Base-by-base conservation (phyloP, 1,140 invertebrate species). In the Globodera ellingtonae region DNA sequence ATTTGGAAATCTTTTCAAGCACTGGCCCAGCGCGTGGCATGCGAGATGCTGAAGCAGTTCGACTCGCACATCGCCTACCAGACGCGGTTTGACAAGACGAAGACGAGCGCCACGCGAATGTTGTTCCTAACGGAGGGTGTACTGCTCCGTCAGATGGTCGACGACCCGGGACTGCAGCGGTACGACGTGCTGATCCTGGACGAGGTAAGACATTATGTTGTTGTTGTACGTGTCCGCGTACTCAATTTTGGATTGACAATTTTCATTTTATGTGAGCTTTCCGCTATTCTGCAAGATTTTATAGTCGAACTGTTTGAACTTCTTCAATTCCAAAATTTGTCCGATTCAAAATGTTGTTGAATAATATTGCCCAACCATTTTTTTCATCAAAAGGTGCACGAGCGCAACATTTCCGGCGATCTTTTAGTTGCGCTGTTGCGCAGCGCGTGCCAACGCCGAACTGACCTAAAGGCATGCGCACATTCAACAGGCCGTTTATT, bases 71-170 rank as follows among this genome's bases (percentile, higher is more conserved):
- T 83, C 70, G 83, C 78, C 79, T 98, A 96, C 91, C 96, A 98
- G 91, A 97, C 86, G 91, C 84, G 97, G 82, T 99, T 99, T 92
- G 97, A 99, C 88, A 96, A 94, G 89, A 94, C 93, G 78, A 94
- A 93, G 90, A 95, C 94, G 56, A 92, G 93, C 81, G 91, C 93
- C 79, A 99, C 97, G 0, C 94, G 93, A 90, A 94, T 99, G 82
- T 92, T 96, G 44, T 99, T 99, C 87, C 93, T 99, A 77, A 99
- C 97, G 0, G 97, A 98, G 92, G 97, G 97, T 66, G 90, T 98
- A 59, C 91, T 99, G 18, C 90, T 99, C 69, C 91, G 97, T 89
- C 95, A 97, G 82, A 89, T 91, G 84, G 88, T 86, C 24, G 79
- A 83, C 48, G 91, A 91, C 81, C 83, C 88, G 10, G 81, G 87